phyloP scores from a whole-genome alignment of 2,797 vertebrate species.

The Xiphophorus birchmanni region DNA sequence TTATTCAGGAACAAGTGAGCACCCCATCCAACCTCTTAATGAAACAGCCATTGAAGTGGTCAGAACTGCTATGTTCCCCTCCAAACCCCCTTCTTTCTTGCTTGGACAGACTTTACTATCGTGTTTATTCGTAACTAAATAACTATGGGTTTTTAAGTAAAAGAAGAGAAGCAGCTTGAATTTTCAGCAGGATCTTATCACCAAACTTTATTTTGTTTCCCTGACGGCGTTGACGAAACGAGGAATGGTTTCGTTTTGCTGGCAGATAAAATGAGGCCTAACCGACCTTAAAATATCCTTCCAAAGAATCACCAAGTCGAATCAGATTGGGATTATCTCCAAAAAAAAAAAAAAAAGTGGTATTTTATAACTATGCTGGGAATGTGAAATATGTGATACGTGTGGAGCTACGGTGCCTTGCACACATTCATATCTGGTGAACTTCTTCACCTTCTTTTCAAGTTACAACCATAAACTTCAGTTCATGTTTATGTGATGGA shows the following conservation, averaged over 20 bases:
- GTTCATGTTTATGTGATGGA: too few species aligned
- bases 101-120: constrained; percentile 24
- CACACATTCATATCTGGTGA: background rate
- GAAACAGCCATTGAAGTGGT: constrained; percentile 67
- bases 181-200: constrained; percentile 36
- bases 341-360: too few species aligned
- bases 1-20: constrained; percentile 57
- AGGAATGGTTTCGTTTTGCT: constrained; percentile 19
- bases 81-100: constrained; percentile 6
- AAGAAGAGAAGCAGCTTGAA: constrained; percentile 27
- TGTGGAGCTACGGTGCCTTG: background rate
- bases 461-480: background rate
- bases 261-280: constrained; percentile 12
- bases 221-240: constrained; percentile 33
- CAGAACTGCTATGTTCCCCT: constrained; percentile 13
- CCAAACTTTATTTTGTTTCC: constrained; percentile 44
- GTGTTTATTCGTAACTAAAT: constrained; percentile 19
- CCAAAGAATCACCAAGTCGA: constrained; percentile 52
- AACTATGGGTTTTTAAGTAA: background rate
- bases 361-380: constrained; percentile 14
- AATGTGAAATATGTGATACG: constrained; percentile 21
- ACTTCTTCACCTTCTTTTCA: background rate
- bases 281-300: constrained; percentile 28
- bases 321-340: constrained; percentile 24
- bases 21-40: constrained; percentile 14